Base-by-base conservation (phyloP, 2,888 invertebrate genomes). In the Escarpia spicata region DNA sequence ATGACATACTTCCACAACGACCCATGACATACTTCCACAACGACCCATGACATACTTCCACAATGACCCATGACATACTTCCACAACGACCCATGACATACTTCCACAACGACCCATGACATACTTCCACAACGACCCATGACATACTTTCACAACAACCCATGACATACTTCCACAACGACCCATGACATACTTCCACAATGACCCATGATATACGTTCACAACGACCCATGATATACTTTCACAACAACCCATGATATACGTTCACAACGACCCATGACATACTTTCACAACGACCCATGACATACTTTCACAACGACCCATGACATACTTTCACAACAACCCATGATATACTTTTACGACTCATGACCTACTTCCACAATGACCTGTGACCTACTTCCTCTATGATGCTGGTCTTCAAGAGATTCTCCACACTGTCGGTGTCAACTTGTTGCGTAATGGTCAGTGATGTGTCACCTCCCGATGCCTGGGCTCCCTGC, bases 361-460 rank as follows among this genome's bases (percentile, higher is more conserved):
- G 75, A 75, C 26, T 2, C 4, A 75, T 75, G n/a, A 75, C 52
- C 52, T 52, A 52, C 52, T 52, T 52, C 52, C 52, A 52, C 52
- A 52, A 52, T 52, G 43, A 43, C 37, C 44, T 31, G 37, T 31
- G 45, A 37, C 92, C 43, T 94, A 95, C 95, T 95, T 95, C 95
- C 91, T 95, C 95, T 44, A 94, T 58, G 19, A 95, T 95, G 93
- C 95, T 95, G 92, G 94, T 94, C 12, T 94, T 94, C 92, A 95
- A 95, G n/a, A 94, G 94, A 58, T 92, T 93, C 93, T 95, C 95
- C 43, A 95, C 94, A 19, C 93, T 93, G 45, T 94, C 94, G 44
- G 93, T 93, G 44, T 91, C 91, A 31, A 91, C 75, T 3, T 90
- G 91, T 31, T 91, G 91, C 26, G 44, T 75, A 43, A 75, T 89